Evolutionary conservation across 2,113 vertebrate genomes (phyloP).

Genomic region (Oncorhynchus masou): DNA sequence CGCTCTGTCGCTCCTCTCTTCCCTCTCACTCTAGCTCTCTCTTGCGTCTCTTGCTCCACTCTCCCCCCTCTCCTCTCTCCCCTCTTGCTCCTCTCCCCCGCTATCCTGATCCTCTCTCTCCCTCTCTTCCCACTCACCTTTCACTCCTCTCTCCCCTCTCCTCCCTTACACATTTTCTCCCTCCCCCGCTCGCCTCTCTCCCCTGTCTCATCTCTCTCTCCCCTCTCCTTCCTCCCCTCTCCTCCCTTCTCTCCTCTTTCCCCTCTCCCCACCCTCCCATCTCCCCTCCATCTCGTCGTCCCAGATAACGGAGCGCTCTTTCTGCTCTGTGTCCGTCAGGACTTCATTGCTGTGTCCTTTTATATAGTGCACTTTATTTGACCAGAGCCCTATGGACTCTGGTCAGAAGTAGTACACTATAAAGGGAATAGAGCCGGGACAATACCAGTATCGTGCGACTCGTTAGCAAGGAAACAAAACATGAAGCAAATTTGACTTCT

Average conservation of each 20-base stretch:
- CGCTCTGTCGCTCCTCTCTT: too few relatives aligned
- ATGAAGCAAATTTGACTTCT: too few relatives aligned
- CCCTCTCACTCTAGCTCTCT: neutral
- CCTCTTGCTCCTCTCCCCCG: slow-evolving; percentile 10
- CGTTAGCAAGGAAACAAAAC: too few relatives aligned
- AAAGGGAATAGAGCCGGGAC: too few relatives aligned
- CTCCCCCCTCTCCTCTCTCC: neutral
- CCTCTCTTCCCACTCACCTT: neutral
- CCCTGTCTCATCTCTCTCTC: slow-evolving; percentile 3
- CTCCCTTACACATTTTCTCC: too few relatives aligned
- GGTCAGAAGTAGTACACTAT: too few relatives aligned
- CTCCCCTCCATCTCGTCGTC: slow-evolving; percentile 58
- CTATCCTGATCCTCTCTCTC: slow-evolving; percentile 51
- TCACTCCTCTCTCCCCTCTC: too few relatives aligned
- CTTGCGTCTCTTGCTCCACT: slow-evolving; percentile 21
- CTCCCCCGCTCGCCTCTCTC: slow-evolving; percentile 8
- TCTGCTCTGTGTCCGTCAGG: slow-evolving; percentile 73
- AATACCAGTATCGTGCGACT: too few relatives aligned
- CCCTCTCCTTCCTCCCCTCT: slow-evolving; percentile 29
- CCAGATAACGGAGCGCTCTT: slow-evolving; percentile 73
- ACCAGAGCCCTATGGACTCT: too few relatives aligned
- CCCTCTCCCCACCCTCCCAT: slow-evolving; percentile 48
- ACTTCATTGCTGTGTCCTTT: slow-evolving; percentile 53
- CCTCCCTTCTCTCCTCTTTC: slow-evolving; percentile 40
- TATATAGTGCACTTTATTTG: too few relatives aligned